Base-by-base conservation (phyloP, 2,797 vertebrate genomes). In the Rhinoraja longicauda region DNA sequence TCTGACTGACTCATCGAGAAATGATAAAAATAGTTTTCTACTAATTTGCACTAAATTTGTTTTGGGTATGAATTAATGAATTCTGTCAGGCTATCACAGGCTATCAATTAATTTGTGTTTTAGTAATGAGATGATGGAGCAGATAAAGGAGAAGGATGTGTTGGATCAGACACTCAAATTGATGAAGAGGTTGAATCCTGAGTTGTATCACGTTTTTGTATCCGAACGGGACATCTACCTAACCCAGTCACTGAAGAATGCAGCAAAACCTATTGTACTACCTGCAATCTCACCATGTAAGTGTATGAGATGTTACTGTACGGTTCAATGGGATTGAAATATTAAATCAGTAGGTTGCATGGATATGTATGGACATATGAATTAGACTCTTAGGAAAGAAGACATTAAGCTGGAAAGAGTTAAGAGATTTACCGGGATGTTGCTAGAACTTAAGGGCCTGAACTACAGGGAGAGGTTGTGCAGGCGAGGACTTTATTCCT, bases 151-250 rank as follows among this genome's bases (percentile, higher is more conserved):
- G 21, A 91, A 88, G n/a, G 32, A 91, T 45, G 19, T 39, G 26
- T 19, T 93, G n/a, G 82, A 91, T 75, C 70, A 93, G 82, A 19
- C 8, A 24, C 19, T 64, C 76, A 17, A 64, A 15, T 45, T 15
- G 12, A 64, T 36, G 53, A 91, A 15, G 5, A 19, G 57, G 53
- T 29, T 73, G 1, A 45, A 29, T 12, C 93, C 93, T 26, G 53
- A 32, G 10, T 86, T 93, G 19, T 75, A 91, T 59, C 93, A n/a
- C 15, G 45, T n/a, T 72, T 29, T 93, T 67, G 21, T 93, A 62
- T 24, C 82, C 9, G 93, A 93, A 57, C 82, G 84, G n/a, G 93
- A 93, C 72, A 70, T 91, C 57, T 93, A n/a, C 53, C 36, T 93
- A 59, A 90, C 93, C 29, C 82, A 93, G 6, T 45, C 78, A 26